Conservation (phyloP, 2,113 vertebrate genomes). For the Amphiprion percula region DNA sequence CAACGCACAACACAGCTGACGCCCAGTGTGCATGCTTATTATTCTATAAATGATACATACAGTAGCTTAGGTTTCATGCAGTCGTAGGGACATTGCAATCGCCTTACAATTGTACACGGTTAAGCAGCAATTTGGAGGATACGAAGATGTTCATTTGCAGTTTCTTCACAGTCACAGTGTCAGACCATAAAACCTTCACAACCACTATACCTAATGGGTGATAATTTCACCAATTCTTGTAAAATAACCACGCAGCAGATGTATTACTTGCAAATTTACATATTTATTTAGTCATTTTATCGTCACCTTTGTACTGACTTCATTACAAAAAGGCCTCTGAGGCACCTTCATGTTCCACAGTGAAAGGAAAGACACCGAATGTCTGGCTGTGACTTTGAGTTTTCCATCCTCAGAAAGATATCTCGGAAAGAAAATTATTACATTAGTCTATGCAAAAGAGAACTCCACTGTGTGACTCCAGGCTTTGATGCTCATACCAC, state of each 20-base stretch:
- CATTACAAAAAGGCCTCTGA: background rate
- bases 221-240: slow-evolving; percentile 10
- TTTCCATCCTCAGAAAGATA: slow-evolving; percentile 34
- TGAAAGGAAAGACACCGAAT: slow-evolving; percentile 11
- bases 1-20: slow-evolving; percentile 71
- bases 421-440: slow-evolving; percentile 42
- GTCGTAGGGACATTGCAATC: background rate
- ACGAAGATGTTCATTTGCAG: slow-evolving; percentile 11
- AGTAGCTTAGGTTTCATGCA: slow-evolving; percentile 55
- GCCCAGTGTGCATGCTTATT: slow-evolving; percentile 64
- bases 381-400: slow-evolving; percentile 24
- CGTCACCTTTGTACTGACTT: background rate
- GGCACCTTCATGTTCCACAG: background rate
- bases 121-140: slow-evolving; percentile 22
- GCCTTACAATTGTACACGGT: slow-evolving; percentile 16
- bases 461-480: slow-evolving; percentile 24
- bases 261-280: background rate
- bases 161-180: slow-evolving; percentile 8
- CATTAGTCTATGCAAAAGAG: slow-evolving; percentile 58
- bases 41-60: slow-evolving; percentile 70
- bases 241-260: background rate
- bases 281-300: slow-evolving; percentile 15
- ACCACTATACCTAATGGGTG: background rate
- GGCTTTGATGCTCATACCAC: slow-evolving; percentile 57
- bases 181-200: slow-evolving; percentile 8